A percentile compares a stretch with the other conserved stretches of the same genome.
phyloP scores from a whole-genome alignment of 2,113 vertebrate genomes.

The Tychaedon coryphoeus region DNA sequence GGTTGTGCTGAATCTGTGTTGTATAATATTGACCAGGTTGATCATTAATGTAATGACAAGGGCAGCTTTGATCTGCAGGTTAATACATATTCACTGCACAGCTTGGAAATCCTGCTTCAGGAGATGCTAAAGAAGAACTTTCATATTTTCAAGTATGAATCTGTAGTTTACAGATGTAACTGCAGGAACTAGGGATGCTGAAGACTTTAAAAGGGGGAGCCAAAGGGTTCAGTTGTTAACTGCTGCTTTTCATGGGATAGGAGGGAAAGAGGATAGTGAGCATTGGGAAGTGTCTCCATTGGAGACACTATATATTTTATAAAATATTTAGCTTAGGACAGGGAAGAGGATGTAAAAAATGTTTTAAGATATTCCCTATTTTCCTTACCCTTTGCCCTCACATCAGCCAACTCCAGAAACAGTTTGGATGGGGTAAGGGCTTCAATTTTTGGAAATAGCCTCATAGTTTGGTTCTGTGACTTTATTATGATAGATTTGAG shows the following conservation, averaged over 20 bases:
- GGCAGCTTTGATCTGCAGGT: neutral
- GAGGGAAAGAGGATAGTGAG: neutral
- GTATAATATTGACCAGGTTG: neutral
- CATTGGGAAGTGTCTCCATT: neutral
- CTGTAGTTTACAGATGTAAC: neutral
- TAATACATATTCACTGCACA: neutral
- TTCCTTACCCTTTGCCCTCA: neutral
- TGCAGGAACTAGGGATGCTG: neutral
- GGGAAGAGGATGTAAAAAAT: neutral
- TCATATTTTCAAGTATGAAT: neutral
- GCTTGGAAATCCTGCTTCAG: neutral
- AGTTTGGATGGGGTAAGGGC: neutral
- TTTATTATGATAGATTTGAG: neutral
- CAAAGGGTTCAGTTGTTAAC: neutral
- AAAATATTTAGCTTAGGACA: neutral
- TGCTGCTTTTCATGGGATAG: neutral
- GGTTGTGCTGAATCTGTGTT: neutral
- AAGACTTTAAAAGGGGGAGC: neutral
- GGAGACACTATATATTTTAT: no score
- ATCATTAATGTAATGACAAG: neutral
- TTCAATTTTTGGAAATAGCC: neutral
- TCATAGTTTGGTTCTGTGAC: neutral
- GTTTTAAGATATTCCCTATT: neutral
- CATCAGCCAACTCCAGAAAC: neutral
- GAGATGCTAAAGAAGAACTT: neutral